Evolutionary conservation across 1,140 invertebrate species (phyloP).

Genomic region (Aphaenogaster ashmeadi): DNA sequence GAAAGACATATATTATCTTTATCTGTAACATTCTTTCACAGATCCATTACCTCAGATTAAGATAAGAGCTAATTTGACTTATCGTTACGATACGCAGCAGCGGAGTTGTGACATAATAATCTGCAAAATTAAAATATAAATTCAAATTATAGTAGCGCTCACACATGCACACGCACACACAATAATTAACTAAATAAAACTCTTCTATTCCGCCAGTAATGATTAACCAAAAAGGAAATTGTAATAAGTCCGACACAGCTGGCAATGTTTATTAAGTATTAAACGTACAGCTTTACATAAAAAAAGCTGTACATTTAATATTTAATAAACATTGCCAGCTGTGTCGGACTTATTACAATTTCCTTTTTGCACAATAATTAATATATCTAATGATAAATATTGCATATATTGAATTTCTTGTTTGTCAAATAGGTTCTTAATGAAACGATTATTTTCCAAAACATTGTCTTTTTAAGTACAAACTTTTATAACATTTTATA

Average conservation of each 20-base stretch:
- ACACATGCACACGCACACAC: background rate
- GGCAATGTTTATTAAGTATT: too few relatives aligned
- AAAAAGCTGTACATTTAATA: too few relatives aligned
- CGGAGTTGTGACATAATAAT: background rate
- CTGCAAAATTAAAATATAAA: background rate
- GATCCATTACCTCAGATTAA: slow-evolving; percentile 4
- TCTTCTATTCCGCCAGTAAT: too few relatives aligned
- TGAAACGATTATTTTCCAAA: background rate
- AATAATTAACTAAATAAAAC: too few relatives aligned
- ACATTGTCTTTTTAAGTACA: background rate
- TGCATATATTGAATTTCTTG: background rate
- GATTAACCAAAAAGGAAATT: too few relatives aligned
- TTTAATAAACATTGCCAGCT: too few relatives aligned
- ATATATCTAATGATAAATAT: background rate
- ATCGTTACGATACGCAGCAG: background rate
- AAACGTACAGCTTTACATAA: too few relatives aligned
- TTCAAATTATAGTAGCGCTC: background rate
- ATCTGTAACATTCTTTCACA: background rate
- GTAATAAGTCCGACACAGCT: too few relatives aligned
- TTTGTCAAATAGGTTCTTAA: background rate
- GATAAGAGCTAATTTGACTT: background rate
- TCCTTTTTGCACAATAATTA: too few relatives aligned
- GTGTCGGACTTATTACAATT: too few relatives aligned
- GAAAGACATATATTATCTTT: too few relatives aligned
- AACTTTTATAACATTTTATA: background rate